Conservation (phyloP, 2,113 vertebrate genomes). For the Petrocephalus zakoni region DNA sequence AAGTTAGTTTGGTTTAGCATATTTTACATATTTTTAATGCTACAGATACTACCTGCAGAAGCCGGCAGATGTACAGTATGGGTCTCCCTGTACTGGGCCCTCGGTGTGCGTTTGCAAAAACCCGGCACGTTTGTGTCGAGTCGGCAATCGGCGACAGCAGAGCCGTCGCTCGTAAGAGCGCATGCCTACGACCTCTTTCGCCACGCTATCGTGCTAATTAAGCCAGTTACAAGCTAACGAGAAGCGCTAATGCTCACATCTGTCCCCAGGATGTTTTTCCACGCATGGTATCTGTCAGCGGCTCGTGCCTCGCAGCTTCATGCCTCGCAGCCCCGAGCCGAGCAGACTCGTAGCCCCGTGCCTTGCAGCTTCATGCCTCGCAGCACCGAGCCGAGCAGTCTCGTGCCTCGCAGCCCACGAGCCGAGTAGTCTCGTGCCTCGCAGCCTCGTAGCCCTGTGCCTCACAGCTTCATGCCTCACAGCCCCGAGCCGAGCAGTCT, state of each 20-base stretch:
- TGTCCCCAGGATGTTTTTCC: constrained; percentile 24
- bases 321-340: constrained; percentile 29
- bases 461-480: constrained; percentile 13
- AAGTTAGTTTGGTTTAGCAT: background rate
- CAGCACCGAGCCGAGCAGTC: too few relatives aligned
- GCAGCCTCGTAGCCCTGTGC: constrained; percentile 4
- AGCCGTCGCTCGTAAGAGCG: background rate
- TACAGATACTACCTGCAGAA: background rate
- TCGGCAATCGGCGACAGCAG: background rate
- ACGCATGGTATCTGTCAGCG: constrained; percentile 26
- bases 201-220: constrained; percentile 14
- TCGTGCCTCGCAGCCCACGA: constrained; percentile 11
- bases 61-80: background rate
- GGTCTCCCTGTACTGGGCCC: too few relatives aligned
- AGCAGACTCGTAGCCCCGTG: too few relatives aligned
- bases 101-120: background rate
- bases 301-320: constrained; percentile 14
- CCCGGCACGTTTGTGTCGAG: background rate
- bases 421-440: constrained; percentile 9
- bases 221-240: constrained; percentile 13
- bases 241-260: constrained; percentile 29
- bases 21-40: background rate
- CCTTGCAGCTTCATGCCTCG: constrained; percentile 12
- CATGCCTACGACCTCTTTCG: background rate
- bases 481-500: too few relatives aligned